phyloP scores from a whole-genome alignment of 2,113 vertebrate genomes.

The Cyanoderma ruficeps region DNA sequence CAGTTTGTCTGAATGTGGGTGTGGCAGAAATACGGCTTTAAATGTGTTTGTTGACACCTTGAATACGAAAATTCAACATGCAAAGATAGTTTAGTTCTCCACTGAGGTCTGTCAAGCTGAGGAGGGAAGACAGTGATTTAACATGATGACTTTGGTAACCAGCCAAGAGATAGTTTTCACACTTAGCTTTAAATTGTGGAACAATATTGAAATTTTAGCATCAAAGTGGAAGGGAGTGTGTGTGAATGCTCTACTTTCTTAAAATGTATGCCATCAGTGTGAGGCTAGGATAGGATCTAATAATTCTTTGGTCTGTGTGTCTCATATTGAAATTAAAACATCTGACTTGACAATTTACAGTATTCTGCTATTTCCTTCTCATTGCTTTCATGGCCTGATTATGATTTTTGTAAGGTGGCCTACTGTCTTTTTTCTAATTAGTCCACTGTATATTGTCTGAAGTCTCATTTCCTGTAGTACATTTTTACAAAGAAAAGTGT shows the following conservation, averaged over 20 bases:
- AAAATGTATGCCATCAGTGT: not conserved
- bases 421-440: slow-evolving; percentile 40
- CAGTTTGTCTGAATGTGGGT: not conserved
- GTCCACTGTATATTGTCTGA: not conserved
- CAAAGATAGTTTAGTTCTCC: not conserved
- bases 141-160: not conserved
- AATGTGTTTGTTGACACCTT: not conserved
- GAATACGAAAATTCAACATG: not conserved
- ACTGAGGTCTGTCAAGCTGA: not conserved
- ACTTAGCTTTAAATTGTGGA: not conserved
- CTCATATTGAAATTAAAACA: slow-evolving; percentile 5
- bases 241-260: not conserved
- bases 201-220: not conserved
- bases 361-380: not conserved
- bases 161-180: not conserved
- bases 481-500: not conserved
- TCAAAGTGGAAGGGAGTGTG: not conserved
- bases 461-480: not conserved
- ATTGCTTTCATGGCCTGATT: slow-evolving; percentile 22
- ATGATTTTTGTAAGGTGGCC: slow-evolving; percentile 1
- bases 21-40: not conserved
- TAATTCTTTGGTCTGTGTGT: not conserved
- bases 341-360: not conserved
- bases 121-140: not conserved
- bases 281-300: not conserved